A percentile compares a stretch with the other conserved stretches of the same genome.
Evolutionary conservation across 2,797 vertebrate genomes (phyloP).

Genomic region (Emydoidea blandingii): DNA sequence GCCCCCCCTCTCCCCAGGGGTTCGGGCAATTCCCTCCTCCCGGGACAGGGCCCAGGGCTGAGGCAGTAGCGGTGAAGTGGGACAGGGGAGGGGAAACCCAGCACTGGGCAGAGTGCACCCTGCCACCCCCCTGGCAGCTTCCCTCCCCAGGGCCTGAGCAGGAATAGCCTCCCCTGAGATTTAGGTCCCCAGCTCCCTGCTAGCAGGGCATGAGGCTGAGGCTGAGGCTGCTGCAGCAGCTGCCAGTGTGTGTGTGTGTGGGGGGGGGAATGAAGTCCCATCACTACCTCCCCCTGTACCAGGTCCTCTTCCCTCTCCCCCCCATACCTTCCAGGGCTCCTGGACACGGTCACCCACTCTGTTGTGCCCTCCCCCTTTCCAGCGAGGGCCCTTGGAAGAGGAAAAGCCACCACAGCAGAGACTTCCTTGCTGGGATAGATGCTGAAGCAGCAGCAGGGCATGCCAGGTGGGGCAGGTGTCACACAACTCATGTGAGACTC

Average conservation of each 20-base stretch:
- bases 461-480: not conserved
- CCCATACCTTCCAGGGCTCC: no score
- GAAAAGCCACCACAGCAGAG: not conserved
- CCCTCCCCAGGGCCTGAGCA: no score
- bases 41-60: no score
- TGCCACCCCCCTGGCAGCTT: no score
- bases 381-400: not conserved
- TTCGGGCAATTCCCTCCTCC: no score
- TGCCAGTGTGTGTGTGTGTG: fast-evolving
- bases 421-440: not conserved
- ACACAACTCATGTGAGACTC: not conserved
- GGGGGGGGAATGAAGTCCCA: not conserved
- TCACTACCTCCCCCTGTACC: not conserved
- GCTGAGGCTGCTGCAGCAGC: no score
- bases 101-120: not conserved
- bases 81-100: no score
- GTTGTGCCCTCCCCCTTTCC: not conserved
- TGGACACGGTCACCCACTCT: no score
- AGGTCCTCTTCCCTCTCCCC: no score
- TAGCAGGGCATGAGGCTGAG: not conserved
- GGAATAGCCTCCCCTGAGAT: no score
- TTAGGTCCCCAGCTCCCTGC: not conserved
- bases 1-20: no score
- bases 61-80: no score
- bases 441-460: slow-evolving; percentile 27